Conservation (phyloP, 1,140 invertebrate species). For the Monochamus saltuarius region DNA sequence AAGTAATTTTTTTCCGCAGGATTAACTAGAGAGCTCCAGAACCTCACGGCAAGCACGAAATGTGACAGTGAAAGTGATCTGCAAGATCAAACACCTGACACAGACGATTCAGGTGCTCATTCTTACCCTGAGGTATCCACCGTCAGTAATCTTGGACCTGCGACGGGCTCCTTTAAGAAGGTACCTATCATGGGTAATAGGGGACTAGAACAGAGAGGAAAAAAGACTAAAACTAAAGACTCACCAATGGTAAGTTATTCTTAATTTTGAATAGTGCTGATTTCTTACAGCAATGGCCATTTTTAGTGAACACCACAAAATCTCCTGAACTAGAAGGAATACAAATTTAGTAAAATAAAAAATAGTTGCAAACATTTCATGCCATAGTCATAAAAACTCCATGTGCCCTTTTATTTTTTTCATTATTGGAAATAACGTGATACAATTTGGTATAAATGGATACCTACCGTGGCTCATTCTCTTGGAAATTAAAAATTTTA, state of each 20-base stretch:
- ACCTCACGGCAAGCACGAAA: constrained; percentile 54
- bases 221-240: constrained; percentile 61
- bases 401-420: no score
- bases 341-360: no score
- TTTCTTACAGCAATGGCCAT: no score
- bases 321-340: no score
- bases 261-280: no score
- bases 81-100: constrained; percentile 64
- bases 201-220: constrained; percentile 54
- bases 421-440: no score
- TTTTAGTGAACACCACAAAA: no score
- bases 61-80: constrained; percentile 63
- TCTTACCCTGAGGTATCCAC: constrained; percentile 53
- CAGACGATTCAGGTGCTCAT: constrained; percentile 62
- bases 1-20: constrained; percentile 39
- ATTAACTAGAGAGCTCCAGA: constrained; percentile 55
- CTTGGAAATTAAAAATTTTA: no score
- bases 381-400: no score
- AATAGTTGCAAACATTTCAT: no score
- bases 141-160: constrained; percentile 43
- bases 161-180: constrained; percentile 57
- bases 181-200: constrained; percentile 59
- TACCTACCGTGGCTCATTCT: no score
- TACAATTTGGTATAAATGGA: no score
- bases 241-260: constrained; percentile 33